phyloP scores from a whole-genome alignment of 2,113 vertebrate genomes.

The Zootoca vivipara region DNA sequence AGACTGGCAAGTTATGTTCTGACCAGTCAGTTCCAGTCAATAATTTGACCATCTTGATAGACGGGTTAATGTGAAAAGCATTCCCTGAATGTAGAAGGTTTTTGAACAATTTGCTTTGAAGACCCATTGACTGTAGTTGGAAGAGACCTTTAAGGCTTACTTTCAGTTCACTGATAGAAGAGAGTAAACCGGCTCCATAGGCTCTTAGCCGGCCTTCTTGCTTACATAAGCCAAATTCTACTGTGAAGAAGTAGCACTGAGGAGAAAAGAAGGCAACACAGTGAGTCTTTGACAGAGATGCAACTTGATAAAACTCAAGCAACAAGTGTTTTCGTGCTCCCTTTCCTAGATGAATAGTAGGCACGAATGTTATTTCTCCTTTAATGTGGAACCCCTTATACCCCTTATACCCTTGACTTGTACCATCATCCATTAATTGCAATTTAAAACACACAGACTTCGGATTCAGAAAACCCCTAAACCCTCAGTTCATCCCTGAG shows the following conservation, averaged over 20 bases:
- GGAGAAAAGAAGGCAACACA: conserved; percentile 45
- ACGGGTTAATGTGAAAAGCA: not conserved
- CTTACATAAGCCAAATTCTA: conserved; percentile 98
- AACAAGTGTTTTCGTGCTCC: not conserved
- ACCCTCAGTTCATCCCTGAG: too few relatives aligned
- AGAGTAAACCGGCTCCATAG: conserved; percentile 95
- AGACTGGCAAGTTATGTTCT: not conserved
- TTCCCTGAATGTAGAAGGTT: not conserved
- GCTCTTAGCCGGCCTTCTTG: conserved; percentile 93
- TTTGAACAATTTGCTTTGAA: not conserved
- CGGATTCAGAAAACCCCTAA: not conserved
- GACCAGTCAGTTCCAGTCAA: not conserved
- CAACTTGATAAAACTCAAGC: not conserved
- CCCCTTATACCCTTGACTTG: not conserved
- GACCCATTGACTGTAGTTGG: not conserved
- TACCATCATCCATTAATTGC: not conserved
- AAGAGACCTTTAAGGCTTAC: conserved; percentile 71
- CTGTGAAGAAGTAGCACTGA: conserved; percentile 98
- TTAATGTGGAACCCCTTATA: not conserved
- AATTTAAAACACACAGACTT: not conserved
- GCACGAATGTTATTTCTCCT: not conserved
- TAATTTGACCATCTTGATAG: not conserved
- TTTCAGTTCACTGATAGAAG: conserved; percentile 96
- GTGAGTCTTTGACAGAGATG: conserved; percentile 6
- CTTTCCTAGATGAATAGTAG: not conserved